Base-by-base conservation (phyloP, 1,140 invertebrate species). In the Lordiphosa clarofinis region DNA sequence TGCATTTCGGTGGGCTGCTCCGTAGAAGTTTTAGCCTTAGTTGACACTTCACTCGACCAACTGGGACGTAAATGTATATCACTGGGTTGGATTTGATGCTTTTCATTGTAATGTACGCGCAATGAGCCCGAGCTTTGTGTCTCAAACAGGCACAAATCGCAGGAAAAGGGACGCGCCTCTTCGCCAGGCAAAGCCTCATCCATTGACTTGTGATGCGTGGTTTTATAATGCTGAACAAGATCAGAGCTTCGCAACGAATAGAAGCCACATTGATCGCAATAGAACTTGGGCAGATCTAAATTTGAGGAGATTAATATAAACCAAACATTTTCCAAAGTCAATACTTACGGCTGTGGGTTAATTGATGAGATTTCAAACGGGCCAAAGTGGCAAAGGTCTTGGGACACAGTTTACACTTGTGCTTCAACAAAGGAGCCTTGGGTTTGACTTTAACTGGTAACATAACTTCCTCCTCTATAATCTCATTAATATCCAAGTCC, bases 201-300 rank as follows among this genome's bases (percentile, higher is more conserved):
- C 28, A 31, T 0, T 1, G 6, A 7, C 8, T 33, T 49, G 13
- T 86, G 69, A 37, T 88, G 86, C 38, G 58, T 56, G 4, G 39
- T 58, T 40, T 56, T 73, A 50, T 88, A 84, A 21, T 88, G 86
- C 43, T 76, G 52, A 10, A 70, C 75, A 39, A 88, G 71, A 73
- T 88, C 86, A 9, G 57, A 33, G 6, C 75, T 76, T 33, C 79
- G 74, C 47, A 88, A 61, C 13, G 86, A 76, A 56, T 71, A 79
- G 13, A 61, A 88, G 3, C 43, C 21, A 36, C 86, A 88, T 39
- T 81, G 76, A 60, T 88, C 86, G 35, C 86, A 88, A 48, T 69
- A 86, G 33, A 81, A 88, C 36, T 88, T 88, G 1, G 86, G 86
- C 38, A 88, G 68, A 76, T 87, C 86, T 88, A 52, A 54, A 15